Evolutionary conservation across 2,113 vertebrate species (phyloP).

Genomic region (Hystrix cristata): DNA sequence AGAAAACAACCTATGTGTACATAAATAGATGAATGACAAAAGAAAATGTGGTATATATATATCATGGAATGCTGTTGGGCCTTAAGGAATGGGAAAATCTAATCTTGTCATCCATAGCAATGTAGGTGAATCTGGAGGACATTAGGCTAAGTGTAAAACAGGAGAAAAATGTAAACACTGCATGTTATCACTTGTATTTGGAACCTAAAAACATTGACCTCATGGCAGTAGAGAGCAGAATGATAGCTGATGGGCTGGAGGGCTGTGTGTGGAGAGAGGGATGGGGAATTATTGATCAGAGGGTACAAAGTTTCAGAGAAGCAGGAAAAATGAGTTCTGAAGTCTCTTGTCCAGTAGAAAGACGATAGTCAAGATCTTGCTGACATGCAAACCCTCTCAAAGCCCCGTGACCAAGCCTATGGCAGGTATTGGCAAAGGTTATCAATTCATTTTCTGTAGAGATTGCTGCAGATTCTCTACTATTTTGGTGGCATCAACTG

Average conservation of each 20-base stretch:
- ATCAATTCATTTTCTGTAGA: not conserved
- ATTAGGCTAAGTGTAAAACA: not conserved
- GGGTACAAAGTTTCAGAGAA: not conserved
- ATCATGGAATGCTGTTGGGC: not conserved
- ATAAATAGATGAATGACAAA: not conserved
- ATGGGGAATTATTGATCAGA: not conserved
- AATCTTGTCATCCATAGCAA: not conserved
- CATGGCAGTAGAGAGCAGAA: not conserved
- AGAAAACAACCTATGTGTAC: not conserved
- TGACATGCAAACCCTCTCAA: not conserved
- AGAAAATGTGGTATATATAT: not conserved
- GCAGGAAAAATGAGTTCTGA: not conserved
- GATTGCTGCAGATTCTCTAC: not conserved
- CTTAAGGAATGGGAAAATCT: not conserved
- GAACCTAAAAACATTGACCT: not conserved
- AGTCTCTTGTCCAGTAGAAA: no score
- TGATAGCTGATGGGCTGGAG: not conserved
- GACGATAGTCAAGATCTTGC: not conserved
- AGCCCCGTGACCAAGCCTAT: no score
- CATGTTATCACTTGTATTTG: no score
- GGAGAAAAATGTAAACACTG: not conserved
- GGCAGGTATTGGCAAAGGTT: no score
- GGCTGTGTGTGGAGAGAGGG: no score
- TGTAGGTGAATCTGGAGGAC: not conserved
- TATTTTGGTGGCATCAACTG: not conserved